Conservation (phyloP, 2,888 invertebrate genomes). For the Erannis defoliaria region DNA sequence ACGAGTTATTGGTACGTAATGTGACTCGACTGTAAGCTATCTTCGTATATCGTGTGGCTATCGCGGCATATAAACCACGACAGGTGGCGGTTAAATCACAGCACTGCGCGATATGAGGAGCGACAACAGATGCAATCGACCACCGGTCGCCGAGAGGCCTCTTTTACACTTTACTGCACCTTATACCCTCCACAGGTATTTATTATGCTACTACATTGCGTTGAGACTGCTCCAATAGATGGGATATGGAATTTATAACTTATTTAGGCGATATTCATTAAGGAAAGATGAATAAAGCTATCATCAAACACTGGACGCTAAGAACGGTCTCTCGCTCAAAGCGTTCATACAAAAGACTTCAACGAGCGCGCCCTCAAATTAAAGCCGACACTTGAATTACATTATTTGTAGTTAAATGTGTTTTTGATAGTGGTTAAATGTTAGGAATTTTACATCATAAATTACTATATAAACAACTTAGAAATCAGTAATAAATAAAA, state of each 20-base stretch:
- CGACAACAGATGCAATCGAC: constrained; percentile 67
- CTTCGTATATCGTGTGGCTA: constrained; percentile 67
- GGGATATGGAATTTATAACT: constrained; percentile 29
- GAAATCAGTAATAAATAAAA: neutral
- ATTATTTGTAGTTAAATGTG: neutral
- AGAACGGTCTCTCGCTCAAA: neutral
- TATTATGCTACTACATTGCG: constrained; percentile 50
- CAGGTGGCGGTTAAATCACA: constrained; percentile 76
- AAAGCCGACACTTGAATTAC: neutral
- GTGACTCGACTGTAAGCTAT: constrained; percentile 47
- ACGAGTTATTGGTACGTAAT: constrained; percentile 43
- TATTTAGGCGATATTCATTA: constrained; percentile 22
- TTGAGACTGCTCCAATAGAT: constrained; percentile 38
- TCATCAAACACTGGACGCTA: constrained; percentile 5
- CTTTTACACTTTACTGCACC: constrained; percentile 50
- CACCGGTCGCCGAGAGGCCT: constrained; percentile 56
- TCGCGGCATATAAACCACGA: constrained; percentile 72
- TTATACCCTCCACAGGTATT: constrained; percentile 39
- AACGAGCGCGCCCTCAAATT: constrained; percentile 26
- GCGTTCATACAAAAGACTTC: constrained; percentile 38
- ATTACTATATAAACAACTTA: neutral
- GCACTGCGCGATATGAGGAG: constrained; percentile 68
- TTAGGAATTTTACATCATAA: neutral
- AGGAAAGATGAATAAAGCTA: constrained; percentile 13
- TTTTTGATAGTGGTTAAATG: neutral